Conservation (phyloP, 2,113 vertebrate genomes). For the Rhea pennata region DNA sequence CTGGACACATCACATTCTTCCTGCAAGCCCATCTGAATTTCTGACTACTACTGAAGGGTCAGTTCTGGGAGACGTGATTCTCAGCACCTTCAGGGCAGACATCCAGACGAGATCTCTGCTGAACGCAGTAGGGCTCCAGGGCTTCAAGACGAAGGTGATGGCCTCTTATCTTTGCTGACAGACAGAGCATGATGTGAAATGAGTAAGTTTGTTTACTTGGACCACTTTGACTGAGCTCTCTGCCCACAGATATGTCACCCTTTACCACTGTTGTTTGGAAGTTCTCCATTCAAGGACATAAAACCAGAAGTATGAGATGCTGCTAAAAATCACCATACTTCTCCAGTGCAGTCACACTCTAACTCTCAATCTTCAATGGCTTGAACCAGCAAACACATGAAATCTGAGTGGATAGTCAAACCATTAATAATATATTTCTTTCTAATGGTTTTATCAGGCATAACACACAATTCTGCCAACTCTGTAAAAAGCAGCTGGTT, state of each 20-base stretch:
- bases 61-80: neutral
- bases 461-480: neutral
- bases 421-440: neutral
- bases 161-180: neutral
- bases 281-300: neutral
- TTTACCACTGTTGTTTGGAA: slow-evolving; percentile 23
- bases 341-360: neutral
- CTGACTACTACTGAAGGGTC: neutral
- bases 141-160: neutral
- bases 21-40: neutral
- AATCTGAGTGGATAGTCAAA: neutral
- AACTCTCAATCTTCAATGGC: neutral
- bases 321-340: neutral
- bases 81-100: neutral
- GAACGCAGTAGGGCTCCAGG: neutral
- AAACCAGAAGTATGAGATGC: slow-evolving; percentile 2
- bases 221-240: neutral
- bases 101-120: neutral
- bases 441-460: neutral
- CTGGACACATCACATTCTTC: neutral
- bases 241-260: slow-evolving; percentile 14
- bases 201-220: slow-evolving; percentile 8
- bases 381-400: neutral
- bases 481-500: neutral
- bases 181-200: slow-evolving; percentile 2